phyloP scores from a whole-genome alignment of 2,113 vertebrate genomes.

The Raja brachyura region DNA sequence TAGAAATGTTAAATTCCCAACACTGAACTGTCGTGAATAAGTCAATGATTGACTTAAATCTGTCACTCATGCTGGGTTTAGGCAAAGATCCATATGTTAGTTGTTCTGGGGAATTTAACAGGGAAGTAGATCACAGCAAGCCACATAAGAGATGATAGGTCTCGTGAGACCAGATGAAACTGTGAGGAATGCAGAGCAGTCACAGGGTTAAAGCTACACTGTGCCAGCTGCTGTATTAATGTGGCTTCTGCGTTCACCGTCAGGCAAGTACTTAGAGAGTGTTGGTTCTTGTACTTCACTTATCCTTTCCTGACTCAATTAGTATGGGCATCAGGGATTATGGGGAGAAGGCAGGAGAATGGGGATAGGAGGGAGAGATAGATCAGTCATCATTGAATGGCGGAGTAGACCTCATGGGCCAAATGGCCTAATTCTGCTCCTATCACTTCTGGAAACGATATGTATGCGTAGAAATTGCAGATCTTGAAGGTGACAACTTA shows the following conservation, averaged over 20 bases:
- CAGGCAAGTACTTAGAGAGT: conserved; percentile 61
- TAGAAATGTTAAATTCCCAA: conserved; percentile 32
- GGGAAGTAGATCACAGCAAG: conserved; percentile 65
- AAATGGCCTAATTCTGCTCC: too few relatives aligned
- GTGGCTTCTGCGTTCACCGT: conserved; percentile 58
- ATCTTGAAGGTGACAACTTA: neutral
- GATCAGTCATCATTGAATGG: too few relatives aligned
- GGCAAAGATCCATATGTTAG: conserved; percentile 73
- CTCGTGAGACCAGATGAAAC: conserved; percentile 67
- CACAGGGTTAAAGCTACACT: conserved; percentile 79
- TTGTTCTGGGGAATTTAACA: conserved; percentile 68
- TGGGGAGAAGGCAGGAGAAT: too few relatives aligned
- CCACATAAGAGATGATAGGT: conserved; percentile 61
- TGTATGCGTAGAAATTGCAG: neutral
- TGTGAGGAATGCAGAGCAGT: conserved; percentile 71
- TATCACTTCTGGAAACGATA: neutral
- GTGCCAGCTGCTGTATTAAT: conserved; percentile 77
- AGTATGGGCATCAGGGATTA: too few relatives aligned
- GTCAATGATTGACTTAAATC: conserved; percentile 66
- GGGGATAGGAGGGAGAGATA: too few relatives aligned
- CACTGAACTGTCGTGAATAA: conserved; percentile 39
- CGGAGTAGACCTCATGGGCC: too few relatives aligned
- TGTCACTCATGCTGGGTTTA: conserved; percentile 65
- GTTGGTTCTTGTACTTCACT: conserved; percentile 31
- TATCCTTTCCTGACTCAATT: neutral